Evolutionary conservation across 2,888 invertebrate species (phyloP).

Genomic region (Labia minor): DNA sequence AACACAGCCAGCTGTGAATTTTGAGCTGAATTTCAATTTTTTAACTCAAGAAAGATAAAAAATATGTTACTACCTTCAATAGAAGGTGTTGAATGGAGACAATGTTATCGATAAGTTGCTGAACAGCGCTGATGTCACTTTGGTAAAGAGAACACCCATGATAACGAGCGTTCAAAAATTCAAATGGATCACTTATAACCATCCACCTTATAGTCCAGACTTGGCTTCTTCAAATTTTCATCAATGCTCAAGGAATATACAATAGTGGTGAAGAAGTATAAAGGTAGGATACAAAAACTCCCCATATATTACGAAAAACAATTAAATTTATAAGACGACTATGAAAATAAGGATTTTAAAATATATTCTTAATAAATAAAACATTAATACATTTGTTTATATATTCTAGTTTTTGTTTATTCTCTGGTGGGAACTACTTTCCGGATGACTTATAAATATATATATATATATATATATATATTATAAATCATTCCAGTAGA

Average conservation of each 20-base stretch:
- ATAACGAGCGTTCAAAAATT: not conserved
- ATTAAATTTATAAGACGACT: not conserved
- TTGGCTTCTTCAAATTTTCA: not conserved
- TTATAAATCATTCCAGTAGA: no score
- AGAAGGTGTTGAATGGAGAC: conserved; percentile 14
- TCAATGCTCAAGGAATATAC: not conserved
- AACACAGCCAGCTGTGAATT: conserved; percentile 13
- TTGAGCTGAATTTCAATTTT: not conserved
- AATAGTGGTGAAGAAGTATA: not conserved
- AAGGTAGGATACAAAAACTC: not conserved
- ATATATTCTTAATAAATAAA: not conserved
- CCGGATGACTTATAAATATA: not conserved
- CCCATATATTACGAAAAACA: not conserved
- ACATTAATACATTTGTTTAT: not conserved
- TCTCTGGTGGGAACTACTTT: not conserved
- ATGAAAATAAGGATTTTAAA: not conserved
- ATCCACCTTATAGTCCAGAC: no score
- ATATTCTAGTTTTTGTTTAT: not conserved
- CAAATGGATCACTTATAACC: not conserved
- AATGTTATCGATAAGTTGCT: conserved; percentile 14
- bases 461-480: no score
- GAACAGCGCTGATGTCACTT: not conserved
- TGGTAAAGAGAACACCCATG: not conserved
- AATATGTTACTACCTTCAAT: conserved; percentile 2
- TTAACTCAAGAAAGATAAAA: conserved; percentile 8